Evolutionary conservation across 2,888 invertebrate species (phyloP), one percentile per base, ranked within the genome.

Genomic region (Hirtodrosophila cameraria): DNA sequence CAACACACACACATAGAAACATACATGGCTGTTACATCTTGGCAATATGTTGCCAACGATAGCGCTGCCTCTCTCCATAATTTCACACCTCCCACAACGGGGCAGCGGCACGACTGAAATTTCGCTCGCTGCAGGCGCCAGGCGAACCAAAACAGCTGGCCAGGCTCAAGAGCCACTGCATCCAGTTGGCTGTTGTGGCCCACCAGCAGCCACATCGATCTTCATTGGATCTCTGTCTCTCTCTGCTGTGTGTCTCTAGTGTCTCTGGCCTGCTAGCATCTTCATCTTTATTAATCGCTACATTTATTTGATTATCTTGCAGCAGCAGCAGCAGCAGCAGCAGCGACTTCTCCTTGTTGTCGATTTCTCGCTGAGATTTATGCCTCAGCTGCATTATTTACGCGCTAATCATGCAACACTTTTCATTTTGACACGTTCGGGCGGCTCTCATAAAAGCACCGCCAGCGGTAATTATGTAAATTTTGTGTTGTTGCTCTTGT

Each of bases 341-440:
- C 23, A 23, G 23, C 46, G 27, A 52, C 48, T 50, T 53, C 61
- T 53, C 39, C 36, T 55, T 38, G 43, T 23, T 62, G 55, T 50
- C 50, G 38, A 38, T 35, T 30, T 41, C 36, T 43, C 18, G 55
- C 7, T 12, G 58, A 75, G 86, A 83, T 84, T 88, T 84, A 86
- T 83, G 84, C 73, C 70, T 16, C 42, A 48, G 50, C 72, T 70
- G 59, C 54, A 64, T 82, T 86, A 87, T 87, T 88, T 87, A 88
- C 87, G 84, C 75, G 72, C 80, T 82, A 80, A 86, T 88, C 88
- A 88, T 87, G 88, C 83, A 88, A 87, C 86, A 87, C 81, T 87
- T 88, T 88, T 88, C 87, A 86, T 87, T 88, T 88, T 79, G 82
- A 75, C 79, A 80, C 75, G 75, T 87, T 86, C 70, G 66, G 72